Evolutionary conservation across 2,888 invertebrate genomes (phyloP).

Genomic region (Drosophila kanekoi): DNA sequence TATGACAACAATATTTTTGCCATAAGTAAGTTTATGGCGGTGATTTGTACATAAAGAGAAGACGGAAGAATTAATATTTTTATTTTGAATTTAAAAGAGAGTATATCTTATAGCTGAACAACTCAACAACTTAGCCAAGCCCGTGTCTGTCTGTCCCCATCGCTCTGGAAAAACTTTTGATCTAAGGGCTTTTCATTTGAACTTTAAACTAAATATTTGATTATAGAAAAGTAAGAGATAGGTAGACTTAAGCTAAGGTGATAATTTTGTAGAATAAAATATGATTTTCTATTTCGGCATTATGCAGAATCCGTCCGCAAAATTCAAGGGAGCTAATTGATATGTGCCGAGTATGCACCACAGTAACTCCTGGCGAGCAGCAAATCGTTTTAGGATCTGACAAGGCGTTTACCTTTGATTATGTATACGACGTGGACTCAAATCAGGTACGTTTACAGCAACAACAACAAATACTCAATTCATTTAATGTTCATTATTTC

Average conservation of each 20-base stretch:
- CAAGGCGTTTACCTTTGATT: conserved; percentile 98
- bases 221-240: not conserved
- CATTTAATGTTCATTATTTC: not conserved
- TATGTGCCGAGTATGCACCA: conserved; percentile 96
- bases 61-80: too few species aligned
- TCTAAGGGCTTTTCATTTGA: too few species aligned
- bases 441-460: conserved; percentile 86
- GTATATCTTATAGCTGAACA: too few species aligned
- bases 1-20: too few species aligned
- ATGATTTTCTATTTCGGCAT: not conserved
- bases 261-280: not conserved
- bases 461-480: not conserved
- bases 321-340: conserved; percentile 96
- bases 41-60: too few species aligned
- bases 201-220: too few species aligned
- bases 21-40: too few species aligned
- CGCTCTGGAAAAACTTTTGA: too few species aligned
- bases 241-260: too few species aligned
- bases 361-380: conserved; percentile 94
- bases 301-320: conserved; percentile 95
- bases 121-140: too few species aligned
- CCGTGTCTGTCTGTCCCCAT: too few species aligned
- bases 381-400: conserved; percentile 96
- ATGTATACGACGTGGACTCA: conserved; percentile 94
- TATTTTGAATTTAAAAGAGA: too few species aligned